Base-by-base conservation (phyloP, 2,888 invertebrate species). In the Athripsodes cinereus region DNA sequence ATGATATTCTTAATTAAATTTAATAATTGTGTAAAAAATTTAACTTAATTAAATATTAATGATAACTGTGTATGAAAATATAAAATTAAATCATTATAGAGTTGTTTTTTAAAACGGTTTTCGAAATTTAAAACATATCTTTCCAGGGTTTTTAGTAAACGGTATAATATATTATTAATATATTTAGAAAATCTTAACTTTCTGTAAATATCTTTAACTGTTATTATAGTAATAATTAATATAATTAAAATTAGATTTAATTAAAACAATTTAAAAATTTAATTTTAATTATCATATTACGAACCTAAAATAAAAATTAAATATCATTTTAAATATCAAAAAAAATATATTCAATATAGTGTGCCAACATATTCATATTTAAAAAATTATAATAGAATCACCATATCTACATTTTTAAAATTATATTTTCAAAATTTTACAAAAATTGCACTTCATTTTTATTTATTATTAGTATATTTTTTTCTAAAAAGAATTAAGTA, bases 81-180 rank as follows among this genome's bases (percentile, higher is more conserved):
- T 8, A 31, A 31, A n/a, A n/a, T n/a, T n/a, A n/a, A 40, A 40
- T 40, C 40, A 40, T 40, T 40, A 40, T 26, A 26, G 26, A 26
- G 13, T 62, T 60, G 63, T 61, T 63, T 63, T 61, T 59, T 61
- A 61, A 63, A 57, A 57, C 61, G 60, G 61, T 64, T 64, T 64
- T 64, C 63, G 63, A 62, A 64, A 64, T 64, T 64, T 58, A 60
- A 64, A 64, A 64, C 64, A 64, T 64, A 64, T 64, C 64, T 63
- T 64, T 64, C 63, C 64, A 64, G 64, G 64, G 64, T 64, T 64
- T 64, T 64, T 63, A 63, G 63, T 61, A 63, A 63, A 63, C 63
- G 59, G 60, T 63, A 60, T 59, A 60, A 53, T n/a, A 40, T 8
- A 40, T n/a, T 40, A 16, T 8, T 8, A 40, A 40, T 40, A 8